phyloP scores from a whole-genome alignment of 2,113 vertebrate species.

The Gopherus evgoodei region DNA sequence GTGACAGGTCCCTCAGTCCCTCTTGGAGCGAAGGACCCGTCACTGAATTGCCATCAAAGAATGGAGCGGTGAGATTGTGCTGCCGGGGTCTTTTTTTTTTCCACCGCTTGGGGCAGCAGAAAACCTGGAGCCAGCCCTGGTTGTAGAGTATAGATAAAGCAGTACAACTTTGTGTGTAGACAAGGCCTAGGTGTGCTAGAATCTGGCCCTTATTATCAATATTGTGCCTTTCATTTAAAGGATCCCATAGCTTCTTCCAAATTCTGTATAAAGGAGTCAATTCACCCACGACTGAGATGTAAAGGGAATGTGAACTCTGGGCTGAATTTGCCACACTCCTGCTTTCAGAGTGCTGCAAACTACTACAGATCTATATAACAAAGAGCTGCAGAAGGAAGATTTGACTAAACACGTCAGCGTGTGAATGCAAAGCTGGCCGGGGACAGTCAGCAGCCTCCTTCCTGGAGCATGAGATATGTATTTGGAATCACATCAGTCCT shows the following conservation, averaged over 20 bases:
- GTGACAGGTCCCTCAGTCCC: no score
- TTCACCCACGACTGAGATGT: neutral
- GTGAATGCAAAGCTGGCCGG: neutral
- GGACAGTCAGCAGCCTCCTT: neutral
- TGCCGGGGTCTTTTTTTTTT: no score
- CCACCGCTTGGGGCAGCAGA: no score
- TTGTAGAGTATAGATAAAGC: neutral
- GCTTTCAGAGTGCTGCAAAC: neutral
- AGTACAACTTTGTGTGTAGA: neutral
- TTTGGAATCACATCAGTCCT: neutral
- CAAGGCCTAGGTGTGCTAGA: accelerated
- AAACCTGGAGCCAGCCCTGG: no score
- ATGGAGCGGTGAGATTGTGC: no score
- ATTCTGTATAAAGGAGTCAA: neutral
- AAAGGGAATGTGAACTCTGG: neutral
- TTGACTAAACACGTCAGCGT: neutral
- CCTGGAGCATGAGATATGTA: neutral
- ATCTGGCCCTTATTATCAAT: neutral
- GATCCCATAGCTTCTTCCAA: neutral
- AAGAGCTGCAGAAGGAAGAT: neutral
- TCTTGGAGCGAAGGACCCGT: no score
- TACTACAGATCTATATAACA: neutral
- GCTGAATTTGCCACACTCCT: accelerated
- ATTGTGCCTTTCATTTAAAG: neutral
- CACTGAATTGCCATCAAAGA: no score